Base-by-base conservation (phyloP, 1,140 invertebrate species). In the Aphelenchoides besseyi region DNA sequence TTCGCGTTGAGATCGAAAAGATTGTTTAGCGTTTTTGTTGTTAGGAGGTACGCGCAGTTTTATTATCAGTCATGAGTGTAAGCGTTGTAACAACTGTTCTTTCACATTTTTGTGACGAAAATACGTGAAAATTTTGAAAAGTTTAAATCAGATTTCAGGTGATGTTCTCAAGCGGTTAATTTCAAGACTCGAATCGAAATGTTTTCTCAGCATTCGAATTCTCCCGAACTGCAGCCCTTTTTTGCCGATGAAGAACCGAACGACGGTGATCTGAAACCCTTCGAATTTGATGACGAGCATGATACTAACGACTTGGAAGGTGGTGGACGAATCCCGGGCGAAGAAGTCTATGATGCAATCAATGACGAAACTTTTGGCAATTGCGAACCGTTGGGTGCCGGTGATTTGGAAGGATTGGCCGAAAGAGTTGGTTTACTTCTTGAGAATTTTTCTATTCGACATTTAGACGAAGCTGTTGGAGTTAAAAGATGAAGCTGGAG, bases 311-410 rank as follows among this genome's bases (percentile, higher is more conserved):
- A 18, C 26, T 8, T 8, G 5, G 18, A 33, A 8, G 16, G 16
- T 16, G 12, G 32, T 53, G 63, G 63, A 12, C 18, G 36, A 18
- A 73, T 73, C n/a, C 52, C 69, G 18, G 76, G 71, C 48, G 78
- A 80, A 37, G 78, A 81, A 26, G 61, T 68, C 23, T 77, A 77
- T 77, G 78, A 78, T 81, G 74, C 78, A 3, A 71, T 80, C 2
- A 78, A 78, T 53, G 76, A 78, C 59, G 76, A 78, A 57, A 78
- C 76, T 1, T 78, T 78, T 37, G 76, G 76, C 3, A 62, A 30
- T 8, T 62, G 54, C 37, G 52, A 54, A 23, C 29, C 41, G 9
- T 8, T 64, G 23, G 41, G 63, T 55, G 76, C 54, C 5, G 68
- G 59, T 29, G 76, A 72, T 55, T 53, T 78, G 26, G 74, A 68